These are phyloP conservation scores for Saguinus midas DNA, from an alignment of 2,113 vertebrate genomes.

Conservation along the genomic window DNA sequence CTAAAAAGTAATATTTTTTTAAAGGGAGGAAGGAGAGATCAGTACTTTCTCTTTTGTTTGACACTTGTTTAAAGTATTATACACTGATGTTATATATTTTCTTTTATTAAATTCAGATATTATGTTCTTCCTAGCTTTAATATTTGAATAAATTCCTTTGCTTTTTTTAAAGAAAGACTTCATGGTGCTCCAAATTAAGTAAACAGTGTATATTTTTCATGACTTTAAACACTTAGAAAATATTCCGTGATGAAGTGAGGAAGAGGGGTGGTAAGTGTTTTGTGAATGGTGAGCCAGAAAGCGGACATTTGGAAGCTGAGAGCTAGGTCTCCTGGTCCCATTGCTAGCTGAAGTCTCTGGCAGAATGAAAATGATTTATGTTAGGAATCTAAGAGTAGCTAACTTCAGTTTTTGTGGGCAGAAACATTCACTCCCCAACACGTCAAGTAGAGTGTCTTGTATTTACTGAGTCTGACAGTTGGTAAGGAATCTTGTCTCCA, in stretches of 20 bases:
- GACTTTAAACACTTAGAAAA: not conserved
- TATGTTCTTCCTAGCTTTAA: not conserved
- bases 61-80: not conserved
- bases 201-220: not conserved
- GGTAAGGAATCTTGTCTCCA: constrained; percentile 14
- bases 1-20: no score
- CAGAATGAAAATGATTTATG: constrained; percentile 34
- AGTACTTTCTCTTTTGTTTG: not conserved
- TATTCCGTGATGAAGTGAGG: not conserved
- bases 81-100: not conserved
- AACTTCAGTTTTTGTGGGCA: not conserved
- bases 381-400: not conserved
- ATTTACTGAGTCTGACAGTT: constrained; percentile 19
- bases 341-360: not conserved
- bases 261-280: not conserved
- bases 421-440: not conserved
- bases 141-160: not conserved
- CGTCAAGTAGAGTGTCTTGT: not conserved
- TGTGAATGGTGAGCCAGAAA: not conserved
- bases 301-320: not conserved
- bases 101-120: not conserved
- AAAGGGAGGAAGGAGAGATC: not conserved
- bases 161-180: constrained; percentile 42
- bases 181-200: not conserved
- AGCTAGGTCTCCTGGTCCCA: not conserved